Base-by-base conservation (phyloP, 2,797 vertebrate species). In the Clarias pachynema region DNA sequence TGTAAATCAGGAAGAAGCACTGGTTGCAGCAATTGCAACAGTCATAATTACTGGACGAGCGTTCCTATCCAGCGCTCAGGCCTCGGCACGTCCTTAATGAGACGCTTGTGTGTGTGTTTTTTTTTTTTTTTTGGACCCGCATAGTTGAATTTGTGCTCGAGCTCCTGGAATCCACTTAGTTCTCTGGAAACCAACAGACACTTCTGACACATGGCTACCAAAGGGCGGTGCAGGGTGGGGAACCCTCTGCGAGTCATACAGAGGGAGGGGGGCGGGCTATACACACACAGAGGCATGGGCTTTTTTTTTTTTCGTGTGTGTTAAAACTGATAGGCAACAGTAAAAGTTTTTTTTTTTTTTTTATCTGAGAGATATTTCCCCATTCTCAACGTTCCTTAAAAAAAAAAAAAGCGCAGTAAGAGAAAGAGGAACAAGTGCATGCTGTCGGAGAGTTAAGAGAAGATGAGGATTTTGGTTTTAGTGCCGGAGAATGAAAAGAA, bases 401-500 rank as follows among this genome's bases (percentile, higher is more conserved):
- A 14, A 22, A 72, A 44, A 70, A 37, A 37, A 9, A n/a, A 34
- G 12, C 24, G 86, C 79, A 8, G 65, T 74, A 84, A 89, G 79
- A 53, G 85, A 87, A 87, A 86, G 87, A 88, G 91, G 89, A 91
- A 91, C 70, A 62, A 65, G 79, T 78, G 74, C 69, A 79, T 68
- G 79, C 78, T 85, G 81, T 82, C 77, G 72, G 34, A 63, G 60
- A 53, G 63, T 31, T 84, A 85, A 79, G 77, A 75, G 88, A 94
- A 92, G 69, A 92, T 95, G 92, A 93, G 93, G 89, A 95, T 95
- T 91, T 83, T 93, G 90, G 91, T 95, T 84, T 89, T 96, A 90
- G 91, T 94, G 89, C 91, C 92, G 10, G 93, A 95, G 72, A 93
- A 95, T 95, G 94, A 95, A 84, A 95, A 94, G 92, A 93, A 92